Conservation (phyloP, 2,888 invertebrate species). For the Dione vanillae region DNA sequence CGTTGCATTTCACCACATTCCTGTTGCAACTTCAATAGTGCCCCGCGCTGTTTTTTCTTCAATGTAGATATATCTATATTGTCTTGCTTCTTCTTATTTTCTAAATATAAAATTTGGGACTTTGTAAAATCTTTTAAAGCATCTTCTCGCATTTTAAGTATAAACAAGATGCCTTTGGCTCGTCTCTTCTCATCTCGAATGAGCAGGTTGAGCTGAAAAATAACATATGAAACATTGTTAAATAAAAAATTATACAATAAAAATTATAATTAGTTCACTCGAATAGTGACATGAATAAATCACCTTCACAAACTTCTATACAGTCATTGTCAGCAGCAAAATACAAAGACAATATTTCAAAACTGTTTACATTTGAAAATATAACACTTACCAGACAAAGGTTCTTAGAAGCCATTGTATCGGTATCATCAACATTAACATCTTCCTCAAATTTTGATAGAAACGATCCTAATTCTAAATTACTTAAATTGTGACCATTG, state of each 20-base stretch:
- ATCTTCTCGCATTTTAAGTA: constrained; percentile 79
- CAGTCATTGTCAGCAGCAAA: constrained; percentile 27
- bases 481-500: constrained; percentile 59
- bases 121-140: constrained; percentile 79
- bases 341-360: constrained; percentile 42
- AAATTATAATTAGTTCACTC: not conserved
- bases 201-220: constrained; percentile 75
- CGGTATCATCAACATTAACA: constrained; percentile 63
- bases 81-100: constrained; percentile 77
- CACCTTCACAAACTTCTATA: not conserved
- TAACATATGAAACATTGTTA: not conserved
- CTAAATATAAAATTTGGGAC: constrained; percentile 78
- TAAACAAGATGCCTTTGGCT: constrained; percentile 76
- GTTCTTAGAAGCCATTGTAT: constrained; percentile 81
- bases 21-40: constrained; percentile 86
- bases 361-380: constrained; percentile 69
- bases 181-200: constrained; percentile 80
- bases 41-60: constrained; percentile 87
- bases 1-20: constrained; percentile 88
- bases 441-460: constrained; percentile 71
- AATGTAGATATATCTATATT: constrained; percentile 80
- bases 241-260: not conserved
- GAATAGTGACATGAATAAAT: not conserved
- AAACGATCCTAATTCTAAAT: constrained; percentile 65
- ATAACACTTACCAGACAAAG: constrained; percentile 81